Evolutionary conservation across 2,888 invertebrate species (phyloP), one percentile per base, ranked within the genome.

Genomic region (Prenolepis imparis): DNA sequence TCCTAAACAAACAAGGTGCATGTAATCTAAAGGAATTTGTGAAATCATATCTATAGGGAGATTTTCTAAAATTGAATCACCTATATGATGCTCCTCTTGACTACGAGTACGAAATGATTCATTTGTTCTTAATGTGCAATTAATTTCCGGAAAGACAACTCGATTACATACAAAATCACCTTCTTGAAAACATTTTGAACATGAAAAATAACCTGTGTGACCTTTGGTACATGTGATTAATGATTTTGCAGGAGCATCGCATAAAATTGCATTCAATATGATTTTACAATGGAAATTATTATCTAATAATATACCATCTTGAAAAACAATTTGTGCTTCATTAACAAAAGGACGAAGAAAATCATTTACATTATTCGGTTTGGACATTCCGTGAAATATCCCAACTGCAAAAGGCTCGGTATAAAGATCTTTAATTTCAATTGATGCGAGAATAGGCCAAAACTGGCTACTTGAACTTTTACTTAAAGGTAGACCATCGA

Each of bases 371-470:
- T 64, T 21, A 21, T 64, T 39, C 12, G 63, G 36, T 63, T 63
- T 63, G 21, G 39, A 64, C 21, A 64, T 64, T 36, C 39, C 39
- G 11, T 64, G 39, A n/a, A 64, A 64, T 1, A 63, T 11, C n/a
- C 36, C 39, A 64, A 36, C 12, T n/a, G 63, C 39, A 21, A 64
- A 64, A 36, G 12, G 39, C 5, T 64, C 6, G 4, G 32, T 64
- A 36, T 21, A 32, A 64, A 64, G n/a, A 21, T 64, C 36, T 0
- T 32, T 64, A 64, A 64, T n/a, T 28, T 59, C 59, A 36, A 63
- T 64, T n/a, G 63, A 64, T n/a, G 36, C n/a, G n/a, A 64, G 36
- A 64, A 64, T 64, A 64, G 63, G 21, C 36, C 63, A 63, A 63
- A 63, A 63, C n/a, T 39, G 63, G 63, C 63, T 64, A n/a, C 18